Evolutionary conservation across 2,113 vertebrate genomes (phyloP), one percentile per base, ranked within the genome.

Genomic region (Pseudonaja textilis): DNA sequence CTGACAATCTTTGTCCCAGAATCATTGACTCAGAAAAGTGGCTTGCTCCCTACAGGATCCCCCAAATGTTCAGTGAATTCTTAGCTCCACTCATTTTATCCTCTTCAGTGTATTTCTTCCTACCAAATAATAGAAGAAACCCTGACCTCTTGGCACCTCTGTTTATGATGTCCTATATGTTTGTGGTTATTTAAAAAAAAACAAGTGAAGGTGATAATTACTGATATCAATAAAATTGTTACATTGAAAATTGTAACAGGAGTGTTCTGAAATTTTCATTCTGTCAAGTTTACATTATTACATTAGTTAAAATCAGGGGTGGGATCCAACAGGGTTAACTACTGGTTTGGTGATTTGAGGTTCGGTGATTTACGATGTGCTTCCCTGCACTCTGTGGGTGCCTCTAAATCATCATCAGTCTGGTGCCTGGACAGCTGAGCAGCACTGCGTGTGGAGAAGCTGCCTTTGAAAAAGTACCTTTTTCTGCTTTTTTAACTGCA

Each of bases 201-300:
- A 96, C 96, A 98, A 98, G 97, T 98, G 97, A 98, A 98, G 97
- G 96, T 97, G 97, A 97, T 97, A 96, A 98, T 97, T 98, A 97
- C 97, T 97, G 98, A 97, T 98, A 96, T 92, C 96, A 98, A 98
- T 98, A 98, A 98, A 98, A 96, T 97, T 96, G 96, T 96, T 95
- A 97, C 4, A 39, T 97, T 96, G 95, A 96, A 95, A 96, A 93
- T 91, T 91, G 55, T 95, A 93, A 95, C 2, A 25, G 29, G 50
- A 39, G 8, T 20, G 16, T 89, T 94, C 61, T 95, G 92, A 92
- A 94, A 92, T 95, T n/a, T 85, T 47, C 12, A 92, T 94, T 61
- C 93, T 91, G 6, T 39, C 87, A 3, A 20, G 18, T 74, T 57
- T 57, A 64, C 47, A 59, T 1, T 20, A 52, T 39, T 42, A 81